Percentiles rank a stretch among this genome's conserved stretches.
Conservation (phyloP, 1,140 invertebrate species). For the Prorops nasuta region DNA sequence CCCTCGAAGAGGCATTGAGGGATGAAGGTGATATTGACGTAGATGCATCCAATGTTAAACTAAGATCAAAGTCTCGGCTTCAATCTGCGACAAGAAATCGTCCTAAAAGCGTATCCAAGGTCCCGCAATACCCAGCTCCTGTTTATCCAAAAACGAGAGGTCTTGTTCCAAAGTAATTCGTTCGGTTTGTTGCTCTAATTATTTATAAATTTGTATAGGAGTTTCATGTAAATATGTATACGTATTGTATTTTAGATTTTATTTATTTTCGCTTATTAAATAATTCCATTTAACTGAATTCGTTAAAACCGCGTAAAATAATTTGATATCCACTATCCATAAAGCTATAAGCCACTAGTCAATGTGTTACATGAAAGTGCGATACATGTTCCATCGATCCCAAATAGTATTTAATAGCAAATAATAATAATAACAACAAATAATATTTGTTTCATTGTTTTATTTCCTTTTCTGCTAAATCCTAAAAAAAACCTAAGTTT, state of each 20-base stretch:
- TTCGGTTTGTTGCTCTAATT: conserved; percentile 5
- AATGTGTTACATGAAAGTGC: too few relatives aligned
- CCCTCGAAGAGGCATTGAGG: conserved; percentile 70
- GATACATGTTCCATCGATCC: too few relatives aligned
- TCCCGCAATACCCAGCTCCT: conserved; percentile 45
- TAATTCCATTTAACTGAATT: background rate
- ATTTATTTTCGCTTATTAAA: background rate
- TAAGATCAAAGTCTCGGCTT: conserved; percentile 39
- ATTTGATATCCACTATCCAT: too few relatives aligned
- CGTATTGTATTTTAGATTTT: background rate
- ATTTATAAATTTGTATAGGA: conserved; percentile 7
- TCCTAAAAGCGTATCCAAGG: conserved; percentile 44
- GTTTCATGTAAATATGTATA: conserved; percentile 28
- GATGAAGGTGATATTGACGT: conserved; percentile 75
- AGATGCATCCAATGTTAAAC: conserved; percentile 56
- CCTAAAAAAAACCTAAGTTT: too few relatives aligned
- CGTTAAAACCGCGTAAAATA: too few relatives aligned
- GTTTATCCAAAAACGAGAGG: conserved; percentile 62
- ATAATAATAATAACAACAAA: too few relatives aligned
- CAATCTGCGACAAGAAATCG: conserved; percentile 38
- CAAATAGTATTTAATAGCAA: too few relatives aligned
- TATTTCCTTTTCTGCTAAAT: too few relatives aligned
- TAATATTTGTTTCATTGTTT: too few relatives aligned
- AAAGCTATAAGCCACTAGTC: too few relatives aligned
- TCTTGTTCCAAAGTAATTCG: conserved; percentile 60